phyloP scores from a whole-genome alignment of 1,140 invertebrate species.

The Rhagoletis pomonella region DNA sequence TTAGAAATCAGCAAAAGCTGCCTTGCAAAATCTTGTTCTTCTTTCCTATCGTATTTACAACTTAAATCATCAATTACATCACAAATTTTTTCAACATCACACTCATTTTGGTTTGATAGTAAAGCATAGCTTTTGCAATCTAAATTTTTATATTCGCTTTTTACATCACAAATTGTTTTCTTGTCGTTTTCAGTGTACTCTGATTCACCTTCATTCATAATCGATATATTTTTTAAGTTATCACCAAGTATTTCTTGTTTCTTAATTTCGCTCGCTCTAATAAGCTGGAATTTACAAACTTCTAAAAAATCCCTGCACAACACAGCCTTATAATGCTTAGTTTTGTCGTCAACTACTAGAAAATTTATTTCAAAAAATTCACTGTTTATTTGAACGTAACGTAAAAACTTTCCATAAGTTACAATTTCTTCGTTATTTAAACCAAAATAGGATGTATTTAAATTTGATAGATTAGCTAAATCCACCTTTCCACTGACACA shows the following conservation, averaged over 20 bases:
- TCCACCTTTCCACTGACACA: neutral
- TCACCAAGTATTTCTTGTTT: neutral
- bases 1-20: too few relatives aligned
- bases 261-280: too few relatives aligned
- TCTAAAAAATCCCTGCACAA: constrained; percentile 52
- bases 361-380: constrained; percentile 51
- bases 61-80: too few relatives aligned
- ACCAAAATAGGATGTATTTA: constrained; percentile 37
- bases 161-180: too few relatives aligned
- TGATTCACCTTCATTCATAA: constrained; percentile 57
- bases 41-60: too few relatives aligned
- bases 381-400: neutral
- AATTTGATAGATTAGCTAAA: neutral
- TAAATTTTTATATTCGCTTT: too few relatives aligned
- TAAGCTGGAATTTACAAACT: neutral
- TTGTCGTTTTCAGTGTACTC: constrained; percentile 53
- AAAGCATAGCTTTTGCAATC: too few relatives aligned
- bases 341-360: constrained; percentile 56
- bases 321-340: constrained; percentile 57
- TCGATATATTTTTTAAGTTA: constrained; percentile 24
- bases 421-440: too few relatives aligned
- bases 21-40: too few relatives aligned
- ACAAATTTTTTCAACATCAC: too few relatives aligned
- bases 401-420: too few relatives aligned
- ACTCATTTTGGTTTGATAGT: too few relatives aligned